Evolutionary conservation across 1,140 invertebrate genomes (phyloP).

Genomic region (Tribolium madens): DNA sequence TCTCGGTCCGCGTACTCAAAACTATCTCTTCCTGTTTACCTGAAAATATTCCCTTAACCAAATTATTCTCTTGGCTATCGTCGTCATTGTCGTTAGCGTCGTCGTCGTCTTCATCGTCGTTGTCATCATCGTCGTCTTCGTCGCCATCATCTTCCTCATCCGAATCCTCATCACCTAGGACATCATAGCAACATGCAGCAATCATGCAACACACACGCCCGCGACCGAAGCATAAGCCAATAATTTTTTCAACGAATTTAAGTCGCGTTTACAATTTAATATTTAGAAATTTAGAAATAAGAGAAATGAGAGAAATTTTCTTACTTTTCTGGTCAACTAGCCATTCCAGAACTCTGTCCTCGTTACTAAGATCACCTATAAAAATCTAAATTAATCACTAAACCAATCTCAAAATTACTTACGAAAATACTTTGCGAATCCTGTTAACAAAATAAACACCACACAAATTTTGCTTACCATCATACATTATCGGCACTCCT

Average conservation of each 20-base stretch:
- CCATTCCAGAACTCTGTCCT: slow-evolving; percentile 95
- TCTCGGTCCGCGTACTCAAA: slow-evolving; percentile 14
- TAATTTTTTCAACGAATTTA: slow-evolving; percentile 24
- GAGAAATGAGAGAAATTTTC: slow-evolving; percentile 63
- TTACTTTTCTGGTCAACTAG: slow-evolving; percentile 95
- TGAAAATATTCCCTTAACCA: slow-evolving; percentile 58
- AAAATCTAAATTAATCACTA: slow-evolving; percentile 64
- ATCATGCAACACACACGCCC: slow-evolving; percentile 61
- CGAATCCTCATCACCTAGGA: slow-evolving; percentile 63
- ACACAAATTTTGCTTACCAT: slow-evolving; percentile 77
- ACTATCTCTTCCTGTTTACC: slow-evolving; percentile 54
- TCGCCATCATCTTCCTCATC: slow-evolving; percentile 66
- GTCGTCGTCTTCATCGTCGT: slow-evolving; percentile 68
- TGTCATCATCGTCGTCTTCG: slow-evolving; percentile 67
- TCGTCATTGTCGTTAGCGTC: slow-evolving; percentile 68
- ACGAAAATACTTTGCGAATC: slow-evolving; percentile 19
- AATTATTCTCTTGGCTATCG: slow-evolving; percentile 65
- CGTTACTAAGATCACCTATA: slow-evolving; percentile 94
- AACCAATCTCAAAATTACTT: slow-evolving; percentile 1
- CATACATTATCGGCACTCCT: slow-evolving; percentile 93
- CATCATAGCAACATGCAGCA: slow-evolving; percentile 65
- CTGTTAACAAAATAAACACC: slow-evolving; percentile 41
- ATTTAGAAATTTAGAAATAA: slow-evolving; percentile 35
- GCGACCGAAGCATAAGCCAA: slow-evolving; percentile 58
- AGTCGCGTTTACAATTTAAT: slow-evolving; percentile 1